phyloP scores from a whole-genome alignment of 2,797 vertebrate genomes.

The Avahi laniger region DNA sequence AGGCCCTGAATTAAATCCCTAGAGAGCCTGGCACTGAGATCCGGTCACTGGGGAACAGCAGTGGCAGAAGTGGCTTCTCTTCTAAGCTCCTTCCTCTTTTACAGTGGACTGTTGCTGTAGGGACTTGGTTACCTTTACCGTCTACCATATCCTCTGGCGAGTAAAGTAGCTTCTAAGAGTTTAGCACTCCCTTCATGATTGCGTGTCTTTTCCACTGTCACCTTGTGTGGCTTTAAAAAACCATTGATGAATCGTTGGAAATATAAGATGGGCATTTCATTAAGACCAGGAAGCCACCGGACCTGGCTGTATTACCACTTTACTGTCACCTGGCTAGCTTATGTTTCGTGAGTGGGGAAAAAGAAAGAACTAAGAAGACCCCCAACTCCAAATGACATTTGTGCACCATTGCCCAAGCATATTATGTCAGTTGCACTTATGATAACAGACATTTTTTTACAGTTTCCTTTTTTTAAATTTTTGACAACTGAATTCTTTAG shows the following conservation, averaged over 20 bases:
- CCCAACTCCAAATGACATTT: neutral
- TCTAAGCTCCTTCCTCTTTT: neutral
- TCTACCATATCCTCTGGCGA: neutral
- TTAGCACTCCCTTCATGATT: neutral
- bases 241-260: neutral
- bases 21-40: neutral
- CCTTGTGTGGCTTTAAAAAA: neutral
- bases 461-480: neutral
- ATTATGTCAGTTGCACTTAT: neutral
- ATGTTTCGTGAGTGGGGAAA: neutral
- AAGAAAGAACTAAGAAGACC: neutral
- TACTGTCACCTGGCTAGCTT: neutral
- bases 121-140: neutral
- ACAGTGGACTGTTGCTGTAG: neutral
- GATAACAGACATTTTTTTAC: neutral
- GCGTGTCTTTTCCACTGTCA: neutral
- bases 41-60: neutral
- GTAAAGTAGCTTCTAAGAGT: neutral
- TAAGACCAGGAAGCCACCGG: neutral
- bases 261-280: neutral
- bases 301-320: neutral
- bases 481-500: slow-evolving; percentile 10
- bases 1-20: neutral
- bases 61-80: neutral
- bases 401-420: neutral